Evolutionary conservation across 1,140 invertebrate genomes (phyloP), one percentile per base, ranked within the genome.

Genomic region (Listronotus oregonensis): DNA sequence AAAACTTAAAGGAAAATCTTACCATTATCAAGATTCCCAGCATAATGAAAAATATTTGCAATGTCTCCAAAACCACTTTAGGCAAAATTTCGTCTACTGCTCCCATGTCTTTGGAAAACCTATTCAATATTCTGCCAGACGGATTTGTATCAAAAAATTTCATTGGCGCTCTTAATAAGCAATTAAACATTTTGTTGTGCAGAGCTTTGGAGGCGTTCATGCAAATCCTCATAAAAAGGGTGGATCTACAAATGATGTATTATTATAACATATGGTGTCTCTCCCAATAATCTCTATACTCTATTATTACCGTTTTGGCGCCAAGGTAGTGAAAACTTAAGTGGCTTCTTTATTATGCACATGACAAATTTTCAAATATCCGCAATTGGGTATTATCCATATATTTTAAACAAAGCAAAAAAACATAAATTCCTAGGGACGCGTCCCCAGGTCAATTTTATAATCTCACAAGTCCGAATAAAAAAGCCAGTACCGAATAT

Each of bases 51-150:
- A 86, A 85, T 10, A 89, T 85, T 73, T 88, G 86, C 7, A 93
- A 82, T 54, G 91, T 89, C 76, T 97, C 94, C 55, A 94, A 82
- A 51, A 90, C 84, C 11, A 86, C 83, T 49, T 83, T 81, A 49
- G 95, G 95, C n/a, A 98, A 78, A 0, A 89, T 75, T 79, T 97
- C 95, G 75, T 97, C 95, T 67, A 96, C 86, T 0, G 88, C 85
- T 0, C 91, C 21, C 75, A 91, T 85, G 67, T 92, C 90, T 78
- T 91, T 91, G 1, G 89, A 87, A 69, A 92, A 92, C 39, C 90
- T 77, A 74, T 91, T 92, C 1, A 92, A 75, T 17, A 91, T 90
- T 47, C 89, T 75, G 65, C 80, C 81, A 40, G 79, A 80, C n/a
- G 87, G 86, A 70, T 84, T 88, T 8, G 75, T 78, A 67, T 88